Conservation (phyloP, 2,888 invertebrate species). For the Tenthredo notha region DNA sequence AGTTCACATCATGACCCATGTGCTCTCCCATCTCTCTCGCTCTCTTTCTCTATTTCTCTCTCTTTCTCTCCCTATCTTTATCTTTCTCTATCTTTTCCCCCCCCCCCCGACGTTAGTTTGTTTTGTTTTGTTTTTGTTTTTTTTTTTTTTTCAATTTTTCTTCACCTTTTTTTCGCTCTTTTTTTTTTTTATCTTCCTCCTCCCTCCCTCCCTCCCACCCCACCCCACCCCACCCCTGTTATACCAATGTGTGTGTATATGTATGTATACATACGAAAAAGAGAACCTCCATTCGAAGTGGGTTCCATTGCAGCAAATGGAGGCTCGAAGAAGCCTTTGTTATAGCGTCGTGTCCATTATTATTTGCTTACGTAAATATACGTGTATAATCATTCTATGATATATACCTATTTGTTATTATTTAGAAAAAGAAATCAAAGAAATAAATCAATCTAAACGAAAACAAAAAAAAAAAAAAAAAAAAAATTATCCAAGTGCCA, state of each 20-base stretch:
- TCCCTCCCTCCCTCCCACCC: slow-evolving; percentile 51
- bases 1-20: slow-evolving; percentile 8
- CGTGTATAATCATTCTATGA: not conserved
- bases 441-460: too few relatives aligned
- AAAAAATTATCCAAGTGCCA: not conserved
- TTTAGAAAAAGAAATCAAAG: not conserved
- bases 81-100: not conserved
- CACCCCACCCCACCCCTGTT: not conserved
- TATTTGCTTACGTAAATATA: slow-evolving; percentile 31
- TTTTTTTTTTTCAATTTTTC: slow-evolving; percentile 24
- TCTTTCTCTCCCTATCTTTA: slow-evolving; percentile 20
- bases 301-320: slow-evolving; percentile 75
- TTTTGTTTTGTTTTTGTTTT: slow-evolving; percentile 29
- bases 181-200: slow-evolving; percentile 61
- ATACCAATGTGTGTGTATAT: not conserved
- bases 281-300: slow-evolving; percentile 42
- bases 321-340: slow-evolving; percentile 72
- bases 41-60: not conserved
- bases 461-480: too few relatives aligned
- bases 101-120: slow-evolving; percentile 16
- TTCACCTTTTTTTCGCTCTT: slow-evolving; percentile 40
- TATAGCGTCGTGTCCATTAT: slow-evolving; percentile 57
- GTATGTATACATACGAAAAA: not conserved
- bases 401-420: not conserved
- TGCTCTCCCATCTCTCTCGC: not conserved